Conservation (phyloP, 2,113 vertebrate species). For the Myocastor coypus region DNA sequence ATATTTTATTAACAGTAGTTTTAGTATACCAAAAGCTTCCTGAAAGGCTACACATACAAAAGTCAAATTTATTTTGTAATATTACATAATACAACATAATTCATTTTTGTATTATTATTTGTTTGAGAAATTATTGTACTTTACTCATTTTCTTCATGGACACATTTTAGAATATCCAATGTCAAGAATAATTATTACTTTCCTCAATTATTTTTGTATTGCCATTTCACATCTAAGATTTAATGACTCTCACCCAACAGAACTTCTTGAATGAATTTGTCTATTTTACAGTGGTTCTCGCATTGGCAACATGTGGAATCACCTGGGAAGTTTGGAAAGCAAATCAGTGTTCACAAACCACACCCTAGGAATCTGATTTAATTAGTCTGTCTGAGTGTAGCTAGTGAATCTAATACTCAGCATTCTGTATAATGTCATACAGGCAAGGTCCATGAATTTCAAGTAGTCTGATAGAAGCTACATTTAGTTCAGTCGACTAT, state of each 20-base stretch:
- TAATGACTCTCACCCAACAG: conserved; percentile 2
- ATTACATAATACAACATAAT: conserved; percentile 23
- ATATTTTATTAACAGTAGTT: neutral
- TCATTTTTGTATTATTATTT: neutral
- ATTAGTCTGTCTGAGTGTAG: neutral
- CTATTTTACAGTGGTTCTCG: neutral
- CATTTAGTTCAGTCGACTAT: conserved; percentile 1
- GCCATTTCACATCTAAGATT: conserved; percentile 14
- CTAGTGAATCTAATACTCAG: neutral
- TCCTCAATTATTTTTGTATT: neutral
- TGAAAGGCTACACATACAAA: conserved; percentile 29
- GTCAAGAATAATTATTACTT: neutral
- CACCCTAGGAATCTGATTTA: neutral
- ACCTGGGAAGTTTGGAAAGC: neutral
- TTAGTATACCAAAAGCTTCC: neutral
- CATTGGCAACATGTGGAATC: neutral
- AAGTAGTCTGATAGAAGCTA: neutral
- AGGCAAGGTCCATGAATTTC: neutral
- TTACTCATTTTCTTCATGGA: neutral
- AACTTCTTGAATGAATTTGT: neutral
- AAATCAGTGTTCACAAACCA: neutral
- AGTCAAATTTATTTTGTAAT: neutral
- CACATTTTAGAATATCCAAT: neutral
- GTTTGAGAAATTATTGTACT: neutral
- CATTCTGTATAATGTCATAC: neutral